A percentile compares a stretch with the other conserved stretches of the same genome.
phyloP scores from a whole-genome alignment of 2,113 vertebrate genomes.

The Anoura caudifer region DNA sequence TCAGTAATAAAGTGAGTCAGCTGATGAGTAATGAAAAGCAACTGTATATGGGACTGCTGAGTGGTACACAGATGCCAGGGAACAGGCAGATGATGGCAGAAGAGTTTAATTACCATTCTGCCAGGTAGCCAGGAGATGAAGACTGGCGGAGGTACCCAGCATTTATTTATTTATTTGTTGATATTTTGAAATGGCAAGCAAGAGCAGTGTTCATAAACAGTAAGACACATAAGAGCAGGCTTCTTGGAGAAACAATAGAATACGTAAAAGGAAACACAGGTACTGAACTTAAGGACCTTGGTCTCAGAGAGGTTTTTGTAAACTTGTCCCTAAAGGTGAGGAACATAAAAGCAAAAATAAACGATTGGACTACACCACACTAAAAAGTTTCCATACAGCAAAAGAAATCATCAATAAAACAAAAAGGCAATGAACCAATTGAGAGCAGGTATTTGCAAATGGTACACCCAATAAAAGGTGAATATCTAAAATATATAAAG shows the following conservation, averaged over 20 bases:
- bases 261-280: neutral
- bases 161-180: neutral
- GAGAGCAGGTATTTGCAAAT: neutral
- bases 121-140: neutral
- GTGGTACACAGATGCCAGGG: neutral
- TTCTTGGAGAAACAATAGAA: too few relatives aligned
- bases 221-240: neutral
- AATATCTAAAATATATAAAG: neutral
- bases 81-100: neutral
- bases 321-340: neutral
- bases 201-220: neutral
- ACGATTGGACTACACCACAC: neutral
- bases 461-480: neutral
- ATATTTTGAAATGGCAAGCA: conserved; percentile 23
- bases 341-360: neutral
- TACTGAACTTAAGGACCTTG: neutral
- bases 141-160: neutral
- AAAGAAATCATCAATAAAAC: neutral
- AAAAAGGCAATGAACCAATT: neutral
- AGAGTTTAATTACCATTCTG: neutral
- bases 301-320: neutral
- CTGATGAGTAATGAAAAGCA: neutral
- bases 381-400: neutral
- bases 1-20: neutral
- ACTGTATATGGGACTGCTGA: neutral